Percentiles rank a stretch among this genome's conserved stretches.
Evolutionary conservation across 2,113 vertebrate genomes (phyloP).

Genomic region (Budorcas taxicolor): DNA sequence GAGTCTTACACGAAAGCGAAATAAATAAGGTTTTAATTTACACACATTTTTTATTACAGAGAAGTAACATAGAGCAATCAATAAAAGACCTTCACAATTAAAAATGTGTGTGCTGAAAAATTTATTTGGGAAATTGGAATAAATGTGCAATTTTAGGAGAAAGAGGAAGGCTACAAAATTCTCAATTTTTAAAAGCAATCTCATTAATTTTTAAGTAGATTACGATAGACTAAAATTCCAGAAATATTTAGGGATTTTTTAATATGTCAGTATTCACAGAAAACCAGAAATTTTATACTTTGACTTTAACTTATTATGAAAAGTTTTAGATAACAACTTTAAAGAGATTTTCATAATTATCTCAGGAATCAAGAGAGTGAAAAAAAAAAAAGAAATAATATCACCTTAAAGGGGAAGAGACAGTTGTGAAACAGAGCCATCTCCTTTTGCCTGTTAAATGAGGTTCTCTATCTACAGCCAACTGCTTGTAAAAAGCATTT

Average conservation of each 20-base stretch:
- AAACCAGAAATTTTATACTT: background rate
- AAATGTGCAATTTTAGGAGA: background rate
- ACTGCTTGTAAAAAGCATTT: background rate
- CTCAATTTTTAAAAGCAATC: background rate
- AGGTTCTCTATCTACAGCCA: background rate
- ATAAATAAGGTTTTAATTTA: slow-evolving; percentile 19
- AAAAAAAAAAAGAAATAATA: background rate
- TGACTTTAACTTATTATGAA: background rate
- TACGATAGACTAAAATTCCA: background rate
- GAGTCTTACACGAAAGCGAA: background rate
- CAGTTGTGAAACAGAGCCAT: background rate
- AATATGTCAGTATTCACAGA: background rate
- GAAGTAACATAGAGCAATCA: background rate
- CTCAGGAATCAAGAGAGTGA: background rate
- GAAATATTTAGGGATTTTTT: background rate
- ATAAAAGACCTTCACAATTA: background rate
- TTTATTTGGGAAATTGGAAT: background rate
- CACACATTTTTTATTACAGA: background rate
- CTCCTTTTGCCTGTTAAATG: background rate
- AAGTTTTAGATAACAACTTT: background rate
- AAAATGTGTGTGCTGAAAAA: background rate
- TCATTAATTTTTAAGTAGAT: background rate
- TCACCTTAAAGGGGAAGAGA: background rate
- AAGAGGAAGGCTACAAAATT: background rate
- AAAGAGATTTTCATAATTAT: background rate